phyloP scores from a whole-genome alignment of 2,797 vertebrate genomes.

The Sebastes kiyomatsui region DNA sequence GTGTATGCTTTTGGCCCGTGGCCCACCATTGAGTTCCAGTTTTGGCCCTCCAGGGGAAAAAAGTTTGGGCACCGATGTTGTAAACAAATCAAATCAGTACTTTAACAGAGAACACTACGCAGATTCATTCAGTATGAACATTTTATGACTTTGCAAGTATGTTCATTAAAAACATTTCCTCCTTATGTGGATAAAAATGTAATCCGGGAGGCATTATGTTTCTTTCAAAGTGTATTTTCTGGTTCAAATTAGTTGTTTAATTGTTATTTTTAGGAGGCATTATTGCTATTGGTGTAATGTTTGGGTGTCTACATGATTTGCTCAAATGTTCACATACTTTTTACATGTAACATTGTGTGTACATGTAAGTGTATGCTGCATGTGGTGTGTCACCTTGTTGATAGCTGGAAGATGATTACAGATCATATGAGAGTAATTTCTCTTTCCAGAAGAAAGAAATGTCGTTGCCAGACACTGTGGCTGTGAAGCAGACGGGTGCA shows the following conservation, averaged over 20 bases:
- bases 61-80: no score
- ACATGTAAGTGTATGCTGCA: neutral
- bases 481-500: constrained; percentile 23
- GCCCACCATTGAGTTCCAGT: no score
- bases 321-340: neutral
- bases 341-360: neutral
- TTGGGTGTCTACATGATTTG: neutral
- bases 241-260: neutral
- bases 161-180: neutral
- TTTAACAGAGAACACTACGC: neutral
- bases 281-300: neutral
- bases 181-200: neutral
- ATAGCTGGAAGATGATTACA: constrained; percentile 32
- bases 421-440: constrained; percentile 23
- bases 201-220: neutral
- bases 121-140: neutral
- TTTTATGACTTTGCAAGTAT: neutral
- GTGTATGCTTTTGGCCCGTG: no score
- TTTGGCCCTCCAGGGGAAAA: no score
- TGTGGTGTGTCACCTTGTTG: neutral
- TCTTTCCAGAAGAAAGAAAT: neutral
- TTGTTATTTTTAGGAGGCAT: neutral
- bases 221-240: neutral
- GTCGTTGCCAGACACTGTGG: neutral
- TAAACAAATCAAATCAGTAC: neutral